These are phyloP conservation scores for Dendrocincla fuliginosa DNA, from an alignment of 2,797 vertebrate species.

Conservation along the genomic window DNA sequence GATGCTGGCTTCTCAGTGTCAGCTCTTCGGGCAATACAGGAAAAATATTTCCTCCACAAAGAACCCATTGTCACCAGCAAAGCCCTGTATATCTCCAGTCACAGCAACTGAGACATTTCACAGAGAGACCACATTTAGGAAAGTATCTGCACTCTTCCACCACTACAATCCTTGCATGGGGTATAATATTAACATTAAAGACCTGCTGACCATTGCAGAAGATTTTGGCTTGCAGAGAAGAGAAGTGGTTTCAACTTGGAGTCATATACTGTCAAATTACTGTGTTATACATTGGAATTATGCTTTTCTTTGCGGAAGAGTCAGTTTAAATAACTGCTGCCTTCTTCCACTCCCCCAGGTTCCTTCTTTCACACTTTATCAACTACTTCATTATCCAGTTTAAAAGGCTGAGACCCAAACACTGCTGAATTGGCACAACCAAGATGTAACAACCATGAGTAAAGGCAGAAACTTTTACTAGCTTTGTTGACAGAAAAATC, in stretches of 20 bases:
- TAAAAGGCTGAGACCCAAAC: background rate
- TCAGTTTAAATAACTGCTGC: background rate
- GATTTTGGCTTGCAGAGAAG: background rate
- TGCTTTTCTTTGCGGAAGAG: background rate
- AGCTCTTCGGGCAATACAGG: background rate
- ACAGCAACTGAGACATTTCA: background rate
- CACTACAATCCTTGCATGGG: background rate
- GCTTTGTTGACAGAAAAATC: background rate
- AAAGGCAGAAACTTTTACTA: background rate
- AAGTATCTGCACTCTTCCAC: background rate
- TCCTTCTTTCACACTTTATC: background rate
- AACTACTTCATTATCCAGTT: background rate
- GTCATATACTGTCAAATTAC: background rate
- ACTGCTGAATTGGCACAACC: accelerated
- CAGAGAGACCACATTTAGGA: background rate
- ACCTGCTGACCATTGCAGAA: background rate
- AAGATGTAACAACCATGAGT: background rate
- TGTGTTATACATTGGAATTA: background rate
- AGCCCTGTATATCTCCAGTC: background rate
- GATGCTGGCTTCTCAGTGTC: background rate
- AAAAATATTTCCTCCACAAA: background rate
- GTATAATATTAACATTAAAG: background rate
- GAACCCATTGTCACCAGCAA: background rate
- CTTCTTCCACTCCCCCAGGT: background rate
- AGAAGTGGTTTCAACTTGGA: background rate